A percentile compares a stretch with the other conserved stretches of the same genome.
Conservation (phyloP, 1,140 invertebrate species). For the Ditylenchus dipsaci region DNA sequence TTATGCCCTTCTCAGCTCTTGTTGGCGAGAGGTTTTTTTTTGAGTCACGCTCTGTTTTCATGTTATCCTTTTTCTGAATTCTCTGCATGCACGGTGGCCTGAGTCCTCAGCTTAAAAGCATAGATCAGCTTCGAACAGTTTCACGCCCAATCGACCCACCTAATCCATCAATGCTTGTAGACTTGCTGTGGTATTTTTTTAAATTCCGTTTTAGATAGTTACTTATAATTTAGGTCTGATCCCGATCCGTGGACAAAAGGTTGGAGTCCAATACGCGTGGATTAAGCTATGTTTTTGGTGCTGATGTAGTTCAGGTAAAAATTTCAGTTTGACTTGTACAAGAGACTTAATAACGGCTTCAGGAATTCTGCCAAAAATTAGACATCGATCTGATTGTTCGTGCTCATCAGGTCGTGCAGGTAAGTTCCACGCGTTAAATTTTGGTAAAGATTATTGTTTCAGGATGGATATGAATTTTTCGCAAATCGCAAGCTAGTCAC, state of each 20-base stretch:
- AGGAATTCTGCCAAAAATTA: slow-evolving; percentile 36
- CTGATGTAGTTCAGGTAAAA: slow-evolving; percentile 44
- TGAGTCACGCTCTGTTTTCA: neutral
- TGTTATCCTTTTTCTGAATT: slow-evolving; percentile 13
- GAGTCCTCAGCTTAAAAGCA: slow-evolving; percentile 69
- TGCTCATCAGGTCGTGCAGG: slow-evolving; percentile 25
- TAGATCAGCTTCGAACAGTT: slow-evolving; percentile 53
- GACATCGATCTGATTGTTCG: slow-evolving; percentile 50
- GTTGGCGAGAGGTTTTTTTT: slow-evolving; percentile 7
- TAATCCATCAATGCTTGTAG: slow-evolving; percentile 20
- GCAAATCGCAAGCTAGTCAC: slow-evolving; percentile 79
- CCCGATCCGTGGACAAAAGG: slow-evolving; percentile 4
- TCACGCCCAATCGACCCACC: slow-evolving; percentile 59
- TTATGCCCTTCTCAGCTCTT: slow-evolving; percentile 42
- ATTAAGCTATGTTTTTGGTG: slow-evolving; percentile 43
- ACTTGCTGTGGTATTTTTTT: slow-evolving; percentile 18
- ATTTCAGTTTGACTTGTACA: no score
- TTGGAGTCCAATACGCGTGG: slow-evolving; percentile 49
- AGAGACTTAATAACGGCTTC: no score
- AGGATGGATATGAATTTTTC: slow-evolving; percentile 97
- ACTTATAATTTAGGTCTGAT: neutral
- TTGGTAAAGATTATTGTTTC: slow-evolving; percentile 52
- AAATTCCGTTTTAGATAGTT: neutral
- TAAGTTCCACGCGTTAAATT: neutral
- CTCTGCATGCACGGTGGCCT: slow-evolving; percentile 71